These are phyloP conservation scores for Mus minutoides DNA, from an alignment of 2,797 vertebrate species.

Conservation along the genomic window DNA sequence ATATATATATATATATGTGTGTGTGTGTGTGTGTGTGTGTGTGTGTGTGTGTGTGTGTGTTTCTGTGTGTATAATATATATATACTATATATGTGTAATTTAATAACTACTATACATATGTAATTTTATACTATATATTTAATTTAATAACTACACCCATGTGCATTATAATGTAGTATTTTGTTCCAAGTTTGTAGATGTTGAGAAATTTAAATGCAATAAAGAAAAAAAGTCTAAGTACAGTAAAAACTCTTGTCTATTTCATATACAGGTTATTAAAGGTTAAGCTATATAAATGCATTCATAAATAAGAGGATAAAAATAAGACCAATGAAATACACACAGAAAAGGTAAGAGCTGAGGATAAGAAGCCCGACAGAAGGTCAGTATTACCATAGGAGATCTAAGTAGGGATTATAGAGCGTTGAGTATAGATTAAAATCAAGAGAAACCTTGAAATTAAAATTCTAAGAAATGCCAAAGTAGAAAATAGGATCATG, in stretches of 20 bases:
- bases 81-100: no score
- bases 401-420: slow-evolving; percentile 49
- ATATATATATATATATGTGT: no score
- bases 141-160: background rate
- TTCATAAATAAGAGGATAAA: slow-evolving; percentile 64
- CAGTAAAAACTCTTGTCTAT: background rate
- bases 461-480: slow-evolving; percentile 28
- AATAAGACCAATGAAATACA: background rate
- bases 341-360: slow-evolving; percentile 26
- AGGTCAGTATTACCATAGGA: slow-evolving; percentile 76
- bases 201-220: background rate
- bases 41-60: no score
- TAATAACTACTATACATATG: no score
- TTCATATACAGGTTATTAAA: slow-evolving; percentile 68
- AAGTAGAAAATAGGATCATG: background rate
- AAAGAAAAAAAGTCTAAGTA: slow-evolving; percentile 23
- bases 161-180: background rate
- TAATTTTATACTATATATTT: background rate
- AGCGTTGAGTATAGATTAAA: background rate
- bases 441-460: background rate
- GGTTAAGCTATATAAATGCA: slow-evolving; percentile 63
- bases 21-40: no score
- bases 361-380: background rate
- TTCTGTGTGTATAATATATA: no score
- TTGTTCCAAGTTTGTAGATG: background rate